Conservation (phyloP, 2,113 vertebrate genomes). For the Antechinus stuartii region DNA sequence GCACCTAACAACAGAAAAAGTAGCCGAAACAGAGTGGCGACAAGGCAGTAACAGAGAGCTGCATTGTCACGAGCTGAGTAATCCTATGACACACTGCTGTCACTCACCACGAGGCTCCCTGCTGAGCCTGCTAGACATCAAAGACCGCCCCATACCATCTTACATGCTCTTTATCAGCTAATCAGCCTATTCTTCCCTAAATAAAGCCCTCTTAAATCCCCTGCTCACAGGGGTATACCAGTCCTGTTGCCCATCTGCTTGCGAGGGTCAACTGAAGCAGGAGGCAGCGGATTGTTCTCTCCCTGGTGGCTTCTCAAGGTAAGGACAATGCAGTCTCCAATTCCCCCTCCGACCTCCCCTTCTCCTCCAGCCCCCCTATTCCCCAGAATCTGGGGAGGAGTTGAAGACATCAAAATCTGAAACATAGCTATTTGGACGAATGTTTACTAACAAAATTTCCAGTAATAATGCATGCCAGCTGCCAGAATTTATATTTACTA, state of each 20-base stretch:
- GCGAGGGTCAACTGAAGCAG: constrained; percentile 83
- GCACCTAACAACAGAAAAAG: constrained; percentile 73
- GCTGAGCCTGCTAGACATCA: constrained; percentile 86
- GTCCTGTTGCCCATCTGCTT: constrained; percentile 89
- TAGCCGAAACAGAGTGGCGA: constrained; percentile 78
- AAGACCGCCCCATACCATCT: constrained; percentile 87
- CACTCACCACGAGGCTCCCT: constrained; percentile 83
- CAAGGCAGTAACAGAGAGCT: constrained; percentile 81
- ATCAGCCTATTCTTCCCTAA: constrained; percentile 88
- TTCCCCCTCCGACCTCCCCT: constrained; percentile 6
- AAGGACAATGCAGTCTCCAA: constrained; percentile 78
- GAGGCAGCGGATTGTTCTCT: constrained; percentile 78
- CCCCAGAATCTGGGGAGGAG: constrained; percentile 49
- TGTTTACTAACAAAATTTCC: constrained; percentile 36
- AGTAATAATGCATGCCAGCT: neutral
- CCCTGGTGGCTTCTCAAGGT: constrained; percentile 83
- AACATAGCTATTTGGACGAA: constrained; percentile 55
- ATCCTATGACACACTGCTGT: constrained; percentile 88
- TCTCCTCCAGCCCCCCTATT: neutral
- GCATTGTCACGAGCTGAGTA: constrained; percentile 82
- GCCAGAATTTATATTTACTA: neutral
- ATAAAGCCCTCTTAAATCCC: constrained; percentile 89
- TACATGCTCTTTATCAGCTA: constrained; percentile 87
- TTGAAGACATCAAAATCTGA: constrained; percentile 46
- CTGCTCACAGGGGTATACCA: constrained; percentile 83